Base-by-base conservation (phyloP, 30 jellyfish, hydroid and myxozoan species). In the Cassiopea andromeda region DNA sequence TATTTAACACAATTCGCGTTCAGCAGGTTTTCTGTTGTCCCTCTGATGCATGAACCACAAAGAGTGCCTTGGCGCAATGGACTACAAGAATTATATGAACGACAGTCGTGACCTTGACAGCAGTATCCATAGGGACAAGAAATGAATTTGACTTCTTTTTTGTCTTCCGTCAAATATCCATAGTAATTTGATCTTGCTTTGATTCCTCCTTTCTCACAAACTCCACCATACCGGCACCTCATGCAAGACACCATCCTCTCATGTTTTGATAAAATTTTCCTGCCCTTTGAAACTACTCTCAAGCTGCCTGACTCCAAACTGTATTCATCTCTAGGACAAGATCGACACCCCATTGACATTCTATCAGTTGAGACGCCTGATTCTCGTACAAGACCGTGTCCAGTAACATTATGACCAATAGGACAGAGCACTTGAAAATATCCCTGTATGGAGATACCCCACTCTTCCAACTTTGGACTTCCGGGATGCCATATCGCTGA, bases 401-500 rank as follows among this genome's bases (percentile, higher is more conserved):
- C 91, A 43, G 97, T 81, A 2, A 95, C 82, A 66, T 95, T 95
- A 69, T 91, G 98, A 1, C 99, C 99, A 50, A 86, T 93, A 19
- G 99, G 99, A 75, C 99, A 95, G 49, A 15, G 44, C n/a, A 97
- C 96, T 1, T 18, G 64, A 87, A 95, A 91, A 69, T 81, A 77
- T 2, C 99, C 99, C 18, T 72, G 77, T 50, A 95, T 82, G 44
- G 44, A 18, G 4, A 95, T 95, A 45, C 18, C 44, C 99, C 99
- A 95, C 1, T 60, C 67, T 67, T 95, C 99, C 3, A 82, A 49
- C 4, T 97, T 95, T 27, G 99, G 99, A 68, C 99, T 95, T 1
- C 99, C 99, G 2, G 99, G 99, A 75, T 95, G 99, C 99, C 99
- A 95, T 13, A 95, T 95, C 2, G 95, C 90, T 18, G 98, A 77